Evolutionary conservation across 2,113 vertebrate genomes (phyloP), one percentile per base, ranked within the genome.

Genomic region (Elanoides forficatus): DNA sequence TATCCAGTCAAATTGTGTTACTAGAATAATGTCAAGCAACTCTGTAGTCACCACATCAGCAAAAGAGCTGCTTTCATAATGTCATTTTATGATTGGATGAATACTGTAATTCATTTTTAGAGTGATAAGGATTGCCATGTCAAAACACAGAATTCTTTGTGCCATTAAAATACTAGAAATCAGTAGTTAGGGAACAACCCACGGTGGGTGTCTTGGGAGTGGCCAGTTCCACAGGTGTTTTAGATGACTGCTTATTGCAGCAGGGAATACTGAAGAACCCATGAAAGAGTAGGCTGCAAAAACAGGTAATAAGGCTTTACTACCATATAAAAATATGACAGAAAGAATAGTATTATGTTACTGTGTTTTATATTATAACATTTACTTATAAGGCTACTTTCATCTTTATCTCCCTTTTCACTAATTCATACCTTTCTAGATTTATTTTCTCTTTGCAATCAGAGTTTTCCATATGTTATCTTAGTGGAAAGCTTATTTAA

Each of bases 41-140:
- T 88, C 48, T 68, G 36, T 7, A 88, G 86, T 78, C 88, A 81
- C 70, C 16, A 29, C 50, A 78, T 89, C 83, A 91, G 82, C 8
- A 6, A 48, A 86, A 94, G 53, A 60, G 23, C 65, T 52, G 66
- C 81, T 94, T 95, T 90, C 62, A 81, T 45, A 50, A 78, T 83
- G 67, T 58, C 47, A 70, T 43, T 86, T 96, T 59, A 72, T 86
- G 68, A 94, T 55, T 67, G 81, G 50, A 75, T 86, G 53, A 88
- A 92, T 87, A 92, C 27, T 62, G 34, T 75, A 92, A 72, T 91
- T 95, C 52, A 45, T 78, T 97, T 96, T 76, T 86, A 82, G 59
- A 84, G 25, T n/a, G 34, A 38, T 55, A 87, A 81, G 45, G 70
- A 55, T 67, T 86, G 86, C 47, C 56, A 29, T 65, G 71, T 84